A percentile compares a stretch with the other conserved stretches of the same genome.
phyloP scores from a whole-genome alignment of 2,888 invertebrate species.

The Portevinia maculata region DNA sequence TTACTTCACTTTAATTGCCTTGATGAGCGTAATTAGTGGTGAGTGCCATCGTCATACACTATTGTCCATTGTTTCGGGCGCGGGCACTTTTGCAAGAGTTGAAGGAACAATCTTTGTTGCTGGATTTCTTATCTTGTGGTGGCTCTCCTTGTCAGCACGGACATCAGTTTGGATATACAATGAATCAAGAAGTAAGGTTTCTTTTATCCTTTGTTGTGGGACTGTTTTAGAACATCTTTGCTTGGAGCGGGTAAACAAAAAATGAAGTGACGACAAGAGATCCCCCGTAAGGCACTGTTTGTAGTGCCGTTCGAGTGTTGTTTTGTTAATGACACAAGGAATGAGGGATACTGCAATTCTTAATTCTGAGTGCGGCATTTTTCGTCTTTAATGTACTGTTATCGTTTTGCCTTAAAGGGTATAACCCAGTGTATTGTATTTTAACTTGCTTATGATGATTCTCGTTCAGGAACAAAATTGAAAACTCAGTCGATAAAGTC shows the following conservation, averaged over 20 bases:
- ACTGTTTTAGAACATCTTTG: constrained; percentile 9
- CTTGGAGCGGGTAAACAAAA: background rate
- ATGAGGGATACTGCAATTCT: too few species aligned
- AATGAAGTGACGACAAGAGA: constrained; percentile 14
- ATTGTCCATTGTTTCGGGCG: constrained; percentile 52
- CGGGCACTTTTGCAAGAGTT: constrained; percentile 25
- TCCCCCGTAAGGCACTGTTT: constrained; percentile 20
- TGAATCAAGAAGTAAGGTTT: constrained; percentile 36
- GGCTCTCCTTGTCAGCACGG: constrained; percentile 58
- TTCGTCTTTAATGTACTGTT: too few species aligned
- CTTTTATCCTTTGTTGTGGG: constrained; percentile 47
- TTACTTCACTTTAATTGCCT: constrained; percentile 72
- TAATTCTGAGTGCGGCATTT: too few species aligned
- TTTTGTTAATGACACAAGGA: too few species aligned
- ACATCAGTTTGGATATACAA: constrained; percentile 56
- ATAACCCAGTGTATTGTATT: too few species aligned
- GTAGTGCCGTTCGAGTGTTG: constrained; percentile 1
- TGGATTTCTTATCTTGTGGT: constrained; percentile 12
- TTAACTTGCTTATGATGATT: too few species aligned
- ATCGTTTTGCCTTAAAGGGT: too few species aligned
- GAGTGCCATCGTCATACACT: constrained; percentile 63
- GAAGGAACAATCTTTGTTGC: background rate
- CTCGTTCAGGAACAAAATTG: too few species aligned
- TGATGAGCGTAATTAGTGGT: constrained; percentile 73
- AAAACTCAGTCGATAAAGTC: too few species aligned